Base-by-base conservation (phyloP, 2,113 vertebrate genomes). In the Pogona vitticeps region DNA sequence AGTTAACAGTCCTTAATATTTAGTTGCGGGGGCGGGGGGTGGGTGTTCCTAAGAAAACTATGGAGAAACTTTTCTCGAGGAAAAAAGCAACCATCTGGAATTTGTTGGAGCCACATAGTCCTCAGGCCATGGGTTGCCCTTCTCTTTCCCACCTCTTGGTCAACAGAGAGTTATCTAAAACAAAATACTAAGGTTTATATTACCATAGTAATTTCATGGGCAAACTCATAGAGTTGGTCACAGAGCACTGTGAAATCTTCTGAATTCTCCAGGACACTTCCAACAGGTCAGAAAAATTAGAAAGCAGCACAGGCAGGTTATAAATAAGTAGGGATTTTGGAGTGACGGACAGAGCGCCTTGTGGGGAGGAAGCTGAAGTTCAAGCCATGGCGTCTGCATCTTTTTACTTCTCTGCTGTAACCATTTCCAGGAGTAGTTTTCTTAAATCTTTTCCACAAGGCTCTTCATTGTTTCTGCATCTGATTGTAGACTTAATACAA, bases 31-130 rank as follows among this genome's bases (percentile, higher is more conserved):
- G n/a, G n/a, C n/a, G n/a, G 68, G 86, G 77, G 85, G 82, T 7
- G 68, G 86, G 77, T 84, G 82, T 90, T 92, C 86, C 90, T 83
- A 91, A 88, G 87, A 91, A 88, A 77, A 36, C 91, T 83, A 26
- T 58, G 42, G 65, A 91, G 90, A 93, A 95, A 61, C 14, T 91
- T 23, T 0, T 1, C 90, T 80, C 68, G n/a, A 88, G 46, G 81
- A 90, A 84, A 89, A 88, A 86, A 91, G 88, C 76, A 61, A 82
- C 86, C 84, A 80, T 85, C 86, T 23, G 1, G 82, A 68, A 82
- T 61, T 80, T 68, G 0, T 80, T 82, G 46, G 46, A 52, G 46
- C 46, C 46, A 52, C 10, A 52, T 52, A 52, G 46, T 52, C 46
- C 10, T 5, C 46, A 52, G 46, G 46, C 46, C 46, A 52, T 52